Conservation (phyloP, 2,113 vertebrate species). For the Xiphophorus couchianus region DNA sequence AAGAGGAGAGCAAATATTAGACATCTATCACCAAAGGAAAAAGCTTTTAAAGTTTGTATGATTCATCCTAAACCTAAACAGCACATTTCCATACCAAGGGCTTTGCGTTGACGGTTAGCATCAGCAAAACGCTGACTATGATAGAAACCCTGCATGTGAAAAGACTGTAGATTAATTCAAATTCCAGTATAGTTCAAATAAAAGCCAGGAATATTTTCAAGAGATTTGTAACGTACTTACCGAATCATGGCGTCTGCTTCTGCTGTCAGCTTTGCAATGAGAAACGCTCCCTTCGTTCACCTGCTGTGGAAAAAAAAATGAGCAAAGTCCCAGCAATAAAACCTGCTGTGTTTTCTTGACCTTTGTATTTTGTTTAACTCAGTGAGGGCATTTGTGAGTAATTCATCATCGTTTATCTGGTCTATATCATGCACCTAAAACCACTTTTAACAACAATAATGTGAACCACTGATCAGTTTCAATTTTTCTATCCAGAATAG, state of each 20-base stretch:
- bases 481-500: background rate
- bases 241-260: conserved; percentile 68
- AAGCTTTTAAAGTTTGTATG: conserved; percentile 7
- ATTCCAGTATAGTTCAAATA: background rate
- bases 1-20: conserved; percentile 36
- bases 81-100: conserved; percentile 59
- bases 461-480: background rate
- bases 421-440: background rate
- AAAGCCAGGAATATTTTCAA: background rate
- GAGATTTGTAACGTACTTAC: conserved; percentile 52
- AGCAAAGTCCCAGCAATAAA: conserved; percentile 70
- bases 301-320: conserved; percentile 42
- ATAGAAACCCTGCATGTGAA: conserved; percentile 63
- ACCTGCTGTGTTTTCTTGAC: conserved; percentile 40
- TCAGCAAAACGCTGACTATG: conserved; percentile 60
- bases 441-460: background rate
- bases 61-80: background rate
- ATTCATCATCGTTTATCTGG: background rate
- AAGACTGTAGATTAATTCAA: conserved; percentile 10
- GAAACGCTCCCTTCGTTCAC: conserved; percentile 2
- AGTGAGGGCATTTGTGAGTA: background rate
- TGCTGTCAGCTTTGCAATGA: conserved; percentile 12
- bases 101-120: conserved; percentile 63
- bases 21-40: background rate
- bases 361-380: conserved; percentile 52